These are phyloP conservation scores for Champsocephalus esox DNA, from an alignment of 2,797 vertebrate genomes.

Conservation along the genomic window DNA sequence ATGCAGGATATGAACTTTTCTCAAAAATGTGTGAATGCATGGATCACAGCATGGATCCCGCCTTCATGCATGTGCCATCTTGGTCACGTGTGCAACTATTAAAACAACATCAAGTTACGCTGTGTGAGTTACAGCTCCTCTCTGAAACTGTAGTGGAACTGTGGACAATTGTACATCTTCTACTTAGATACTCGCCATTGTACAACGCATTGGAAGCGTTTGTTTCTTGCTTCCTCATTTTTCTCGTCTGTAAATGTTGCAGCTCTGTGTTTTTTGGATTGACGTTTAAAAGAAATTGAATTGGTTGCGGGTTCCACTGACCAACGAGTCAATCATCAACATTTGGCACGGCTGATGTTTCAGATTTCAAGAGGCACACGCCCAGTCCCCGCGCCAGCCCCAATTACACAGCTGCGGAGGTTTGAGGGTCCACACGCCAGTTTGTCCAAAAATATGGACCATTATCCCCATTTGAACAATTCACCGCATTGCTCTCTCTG, in stretches of 20 bases:
- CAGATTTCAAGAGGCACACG: conserved; percentile 9
- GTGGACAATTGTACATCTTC: neutral
- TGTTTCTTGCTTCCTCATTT: conserved; percentile 9
- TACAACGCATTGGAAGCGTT: neutral
- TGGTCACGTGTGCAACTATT: neutral
- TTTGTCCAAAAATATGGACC: conserved; percentile 19
- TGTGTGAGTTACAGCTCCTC: neutral
- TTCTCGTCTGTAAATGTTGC: neutral
- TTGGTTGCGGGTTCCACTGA: neutral
- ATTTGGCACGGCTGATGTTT: neutral
- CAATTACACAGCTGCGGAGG: conserved; percentile 25
- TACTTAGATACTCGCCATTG: neutral
- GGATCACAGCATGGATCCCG: neutral
- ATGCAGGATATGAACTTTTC: neutral
- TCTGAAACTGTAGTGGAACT: neutral
- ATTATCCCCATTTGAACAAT: conserved; percentile 12
- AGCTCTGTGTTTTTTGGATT: conserved; percentile 21
- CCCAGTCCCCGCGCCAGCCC: conserved; percentile 2
- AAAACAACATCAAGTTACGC: neutral
- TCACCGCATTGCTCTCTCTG: neutral
- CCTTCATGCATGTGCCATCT: neutral
- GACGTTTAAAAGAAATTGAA: neutral
- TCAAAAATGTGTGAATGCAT: neutral
- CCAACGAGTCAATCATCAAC: conserved; percentile 17
- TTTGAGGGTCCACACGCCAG: neutral